Evolutionary conservation across 1,140 invertebrate genomes (phyloP).

Genomic region (Bombyx mori): ASM3026992v2 NC_085122.1:14053001-14053500

Average conservation of each 20-base stretch:
- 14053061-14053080: conserved; percentile 44
- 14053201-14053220: conserved; percentile 2
- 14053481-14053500: no score
- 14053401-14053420: neutral
- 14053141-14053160: conserved; percentile 6
- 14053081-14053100: conserved; percentile 35
- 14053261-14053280: neutral
- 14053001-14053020: conserved; percentile 1
- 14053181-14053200: neutral
- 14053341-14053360: conserved; percentile 2
- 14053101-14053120: conserved; percentile 5
- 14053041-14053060: conserved; percentile 61
- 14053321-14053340: neutral
- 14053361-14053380: conserved; percentile 6
- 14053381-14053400: conserved; percentile 4
- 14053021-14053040: conserved; percentile 66
- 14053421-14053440: neutral
- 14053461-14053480: no score
- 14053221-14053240: neutral
- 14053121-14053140: neutral
- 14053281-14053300: neutral
- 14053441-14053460: no score
- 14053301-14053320: neutral
- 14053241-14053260: neutral
- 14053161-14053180: conserved; percentile 4